Evolutionary conservation across 2,113 vertebrate genomes (phyloP), one percentile per base, ranked within the genome.

Genomic region (Anas platyrhynchos): DNA sequence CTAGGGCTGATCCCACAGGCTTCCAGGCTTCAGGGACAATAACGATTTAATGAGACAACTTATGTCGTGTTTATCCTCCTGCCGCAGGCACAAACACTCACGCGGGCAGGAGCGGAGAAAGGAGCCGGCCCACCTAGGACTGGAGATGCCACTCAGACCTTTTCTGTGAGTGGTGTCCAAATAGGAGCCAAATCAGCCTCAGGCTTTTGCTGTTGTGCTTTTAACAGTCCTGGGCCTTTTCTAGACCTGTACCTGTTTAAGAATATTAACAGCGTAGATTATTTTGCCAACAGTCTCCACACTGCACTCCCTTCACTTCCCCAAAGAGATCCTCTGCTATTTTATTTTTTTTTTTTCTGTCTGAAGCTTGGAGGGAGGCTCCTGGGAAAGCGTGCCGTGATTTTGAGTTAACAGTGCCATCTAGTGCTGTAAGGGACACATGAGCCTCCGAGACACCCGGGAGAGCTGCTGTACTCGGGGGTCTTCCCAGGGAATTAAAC

Each of bases 351-450:
- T 12, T 84, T 83, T n/a, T 31, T 41, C 15, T 3, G 29, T 6
- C 43, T 31, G 61, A 75, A 32, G 4, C 9, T 82, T 61, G n/a
- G 23, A 67, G 31, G 13, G 13, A 44, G 7, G 34, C 13, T 62
- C 2, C 6, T 3, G 13, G 27, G 11, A 31, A 46, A 21, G 4
- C 1, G 7, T 8, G 43, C 6, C 13, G 1, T 22, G 52, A 83
- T 78, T 89, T 83, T 92, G 66, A 86, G 89, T 90, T 95, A 80
- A 92, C 34, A 94, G 85, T 88, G 78, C 95, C 97, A 96, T 86
- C 97, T 97, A 96, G 89, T 85, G 97, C 38, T 74, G 6, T 0
- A 26, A 46, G 4, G 43, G 32, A 34, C 38, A 29, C 5, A 14
- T 1, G 25, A 12, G 36, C 27, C 11, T 69, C 36, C 18, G 34